phyloP scores from a whole-genome alignment of 2,113 vertebrate species.

The Anhinga rufa region DNA sequence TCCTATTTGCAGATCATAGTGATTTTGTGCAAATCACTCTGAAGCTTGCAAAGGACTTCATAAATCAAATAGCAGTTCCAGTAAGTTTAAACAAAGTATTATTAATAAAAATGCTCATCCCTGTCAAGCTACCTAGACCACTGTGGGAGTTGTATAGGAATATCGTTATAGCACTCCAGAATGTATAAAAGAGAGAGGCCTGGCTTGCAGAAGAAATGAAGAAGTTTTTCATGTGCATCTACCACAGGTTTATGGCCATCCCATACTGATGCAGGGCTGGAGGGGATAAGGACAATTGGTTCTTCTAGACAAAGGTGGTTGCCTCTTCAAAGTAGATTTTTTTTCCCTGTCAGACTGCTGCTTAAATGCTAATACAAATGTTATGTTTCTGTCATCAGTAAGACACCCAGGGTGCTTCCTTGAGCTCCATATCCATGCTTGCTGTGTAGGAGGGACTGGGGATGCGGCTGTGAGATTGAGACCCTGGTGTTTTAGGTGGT shows the following conservation, averaged over 20 bases:
- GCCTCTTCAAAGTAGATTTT: not conserved
- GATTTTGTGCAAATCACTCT: not conserved
- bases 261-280: not conserved
- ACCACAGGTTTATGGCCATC: not conserved
- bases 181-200: not conserved
- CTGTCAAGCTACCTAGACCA: not conserved
- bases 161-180: not conserved
- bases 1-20: not conserved
- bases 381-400: not conserved
- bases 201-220: not conserved
- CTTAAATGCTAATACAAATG: not conserved
- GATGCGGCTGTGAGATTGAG: not conserved
- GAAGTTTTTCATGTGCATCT: not conserved
- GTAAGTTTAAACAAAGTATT: not conserved
- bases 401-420: not conserved
- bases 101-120: slow-evolving; percentile 3
- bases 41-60: not conserved
- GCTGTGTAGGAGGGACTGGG: not conserved
- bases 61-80: slow-evolving; percentile 7
- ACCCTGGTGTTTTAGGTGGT: not conserved
- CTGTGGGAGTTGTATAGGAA: not conserved
- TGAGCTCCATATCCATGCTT: not conserved
- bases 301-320: not conserved
- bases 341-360: not conserved
- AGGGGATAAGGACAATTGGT: not conserved